Conservation (phyloP, 2,797 vertebrate species). For the Sphaeramia orbicularis region DNA sequence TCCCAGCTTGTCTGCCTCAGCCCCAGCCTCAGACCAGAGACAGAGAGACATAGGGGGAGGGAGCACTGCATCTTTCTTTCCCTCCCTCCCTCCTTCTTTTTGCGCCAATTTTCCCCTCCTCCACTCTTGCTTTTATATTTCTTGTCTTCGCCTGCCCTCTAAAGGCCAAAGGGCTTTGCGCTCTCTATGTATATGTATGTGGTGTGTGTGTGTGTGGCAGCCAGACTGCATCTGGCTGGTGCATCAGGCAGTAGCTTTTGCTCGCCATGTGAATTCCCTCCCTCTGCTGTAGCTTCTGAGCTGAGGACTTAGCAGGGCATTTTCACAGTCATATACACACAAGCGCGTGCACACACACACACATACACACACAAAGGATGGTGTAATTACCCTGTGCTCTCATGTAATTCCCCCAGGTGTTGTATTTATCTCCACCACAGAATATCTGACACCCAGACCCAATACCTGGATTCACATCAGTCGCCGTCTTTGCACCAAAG, state of each 20-base stretch:
- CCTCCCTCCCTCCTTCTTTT: conserved; percentile 67
- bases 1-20: conserved; percentile 80
- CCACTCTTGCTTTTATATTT: conserved; percentile 88
- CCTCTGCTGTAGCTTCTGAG: conserved; percentile 55
- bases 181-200: conserved; percentile 48
- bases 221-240: conserved; percentile 67
- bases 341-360: conserved; percentile 25
- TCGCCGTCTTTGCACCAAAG: conserved; percentile 78
- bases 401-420: conserved; percentile 84
- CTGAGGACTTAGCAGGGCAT: conserved; percentile 60
- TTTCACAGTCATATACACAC: conserved; percentile 52
- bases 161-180: conserved; percentile 90
- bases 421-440: conserved; percentile 86
- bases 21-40: conserved; percentile 74
- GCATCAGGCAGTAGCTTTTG: conserved; percentile 69
- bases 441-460: conserved; percentile 83
- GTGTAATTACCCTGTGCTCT: conserved; percentile 84
- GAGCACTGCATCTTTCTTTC: conserved; percentile 74
- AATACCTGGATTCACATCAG: conserved; percentile 86
- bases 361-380: conserved; percentile 53
- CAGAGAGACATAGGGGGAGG: conserved; percentile 65
- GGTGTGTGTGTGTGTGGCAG: conserved; percentile 10
- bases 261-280: conserved; percentile 69
- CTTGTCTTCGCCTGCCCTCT: conserved; percentile 99
- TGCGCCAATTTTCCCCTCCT: conserved; percentile 82